phyloP scores from a whole-genome alignment of 1,140 invertebrate species.

The Drosophila ambigua region DNA sequence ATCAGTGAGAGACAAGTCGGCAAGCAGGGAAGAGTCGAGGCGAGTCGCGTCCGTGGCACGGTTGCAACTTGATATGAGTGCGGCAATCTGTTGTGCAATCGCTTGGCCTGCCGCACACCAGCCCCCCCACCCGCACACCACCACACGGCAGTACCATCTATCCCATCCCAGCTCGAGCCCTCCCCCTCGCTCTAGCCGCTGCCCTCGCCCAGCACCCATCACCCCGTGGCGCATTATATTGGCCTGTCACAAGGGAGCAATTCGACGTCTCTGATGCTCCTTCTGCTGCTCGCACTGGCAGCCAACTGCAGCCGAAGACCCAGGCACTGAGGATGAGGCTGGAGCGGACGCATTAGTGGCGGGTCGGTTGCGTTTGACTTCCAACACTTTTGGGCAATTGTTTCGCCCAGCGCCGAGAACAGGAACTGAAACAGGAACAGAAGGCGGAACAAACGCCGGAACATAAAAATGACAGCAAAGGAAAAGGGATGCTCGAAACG shows the following conservation, averaged over 20 bases:
- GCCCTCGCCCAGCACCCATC: constrained; percentile 17
- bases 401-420: constrained; percentile 44
- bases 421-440: constrained; percentile 70
- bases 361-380: constrained; percentile 81
- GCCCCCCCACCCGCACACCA: constrained; percentile 1
- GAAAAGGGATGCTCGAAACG: constrained; percentile 47
- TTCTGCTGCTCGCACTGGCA: constrained; percentile 10
- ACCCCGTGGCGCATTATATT: constrained; percentile 83
- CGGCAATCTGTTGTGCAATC: constrained; percentile 83
- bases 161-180: too few species aligned
- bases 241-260: constrained; percentile 84
- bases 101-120: constrained; percentile 21
- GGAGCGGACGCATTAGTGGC: constrained; percentile 75
- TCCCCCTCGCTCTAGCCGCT: constrained; percentile 16
- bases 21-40: constrained; percentile 12
- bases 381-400: constrained; percentile 82
- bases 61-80: constrained; percentile 83
- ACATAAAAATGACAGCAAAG: constrained; percentile 75
- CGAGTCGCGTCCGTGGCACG: constrained; percentile 21
- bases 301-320: constrained; percentile 34
- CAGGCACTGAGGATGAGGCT: constrained; percentile 34
- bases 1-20: constrained; percentile 55
- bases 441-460: constrained; percentile 83
- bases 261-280: constrained; percentile 65
- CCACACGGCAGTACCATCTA: not conserved